phyloP scores from a whole-genome alignment of 2,113 vertebrate genomes.

The Calyptomena viridis region DNA sequence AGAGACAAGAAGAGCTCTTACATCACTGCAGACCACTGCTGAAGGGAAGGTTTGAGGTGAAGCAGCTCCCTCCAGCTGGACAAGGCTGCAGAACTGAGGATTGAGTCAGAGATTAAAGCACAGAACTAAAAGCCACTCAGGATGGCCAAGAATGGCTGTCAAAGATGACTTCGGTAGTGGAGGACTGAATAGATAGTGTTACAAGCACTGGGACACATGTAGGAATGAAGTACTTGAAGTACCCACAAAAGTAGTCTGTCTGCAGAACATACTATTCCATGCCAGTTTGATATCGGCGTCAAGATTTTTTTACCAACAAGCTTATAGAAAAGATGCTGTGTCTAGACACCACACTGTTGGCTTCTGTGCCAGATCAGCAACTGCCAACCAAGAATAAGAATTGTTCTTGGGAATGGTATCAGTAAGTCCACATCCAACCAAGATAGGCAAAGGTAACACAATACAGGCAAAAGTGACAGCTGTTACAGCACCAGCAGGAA shows the following conservation, averaged over 20 bases:
- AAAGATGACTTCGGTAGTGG: neutral
- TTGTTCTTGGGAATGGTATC: neutral
- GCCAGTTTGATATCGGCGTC: neutral
- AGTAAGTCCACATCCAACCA: neutral
- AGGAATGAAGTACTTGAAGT: neutral
- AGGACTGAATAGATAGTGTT: neutral
- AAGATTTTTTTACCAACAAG: neutral
- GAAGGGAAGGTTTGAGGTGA: neutral
- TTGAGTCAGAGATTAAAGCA: neutral
- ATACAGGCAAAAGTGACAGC: neutral
- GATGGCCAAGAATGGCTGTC: neutral
- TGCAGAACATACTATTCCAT: neutral
- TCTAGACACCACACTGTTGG: neutral
- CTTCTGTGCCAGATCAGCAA: neutral
- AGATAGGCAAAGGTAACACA: neutral
- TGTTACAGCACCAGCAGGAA: neutral
- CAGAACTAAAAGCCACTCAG: neutral
- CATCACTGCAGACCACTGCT: neutral
- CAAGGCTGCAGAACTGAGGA: neutral
- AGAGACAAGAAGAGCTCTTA: neutral
- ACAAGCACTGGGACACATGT: neutral
- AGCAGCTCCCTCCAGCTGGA: neutral
- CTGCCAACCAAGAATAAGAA: neutral
- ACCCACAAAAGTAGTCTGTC: neutral
- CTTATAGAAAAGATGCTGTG: neutral